phyloP scores from a whole-genome alignment of 37 sponge, comb jelly and placozoan genomes.

The Halichondria panicea region DNA sequence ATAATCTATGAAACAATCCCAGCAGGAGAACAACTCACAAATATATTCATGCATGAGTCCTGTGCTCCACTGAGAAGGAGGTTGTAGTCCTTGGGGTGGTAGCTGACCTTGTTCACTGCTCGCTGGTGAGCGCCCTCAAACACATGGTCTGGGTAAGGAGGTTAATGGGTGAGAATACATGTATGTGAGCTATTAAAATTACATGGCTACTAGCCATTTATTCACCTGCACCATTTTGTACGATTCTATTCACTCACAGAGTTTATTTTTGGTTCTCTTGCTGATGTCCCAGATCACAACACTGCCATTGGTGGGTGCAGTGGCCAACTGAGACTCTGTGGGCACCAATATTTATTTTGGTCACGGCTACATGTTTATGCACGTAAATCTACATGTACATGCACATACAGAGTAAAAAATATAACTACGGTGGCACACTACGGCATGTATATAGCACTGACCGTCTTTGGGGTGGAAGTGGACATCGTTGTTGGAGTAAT shows the following conservation, averaged over 20 bases:
- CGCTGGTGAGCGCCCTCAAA: constrained; percentile 76
- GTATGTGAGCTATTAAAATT: neutral
- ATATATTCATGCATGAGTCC: constrained; percentile 59
- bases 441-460: too few relatives aligned
- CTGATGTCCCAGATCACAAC: constrained; percentile 81
- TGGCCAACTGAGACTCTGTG: constrained; percentile 60
- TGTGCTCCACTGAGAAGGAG: constrained; percentile 83
- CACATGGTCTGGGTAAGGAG: constrained; percentile 60
- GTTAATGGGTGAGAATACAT: neutral
- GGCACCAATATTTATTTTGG: neutral
- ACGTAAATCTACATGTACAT: neutral
- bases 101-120: constrained; percentile 77
- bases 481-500: constrained; percentile 71
- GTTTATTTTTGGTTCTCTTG: constrained; percentile 45
- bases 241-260: constrained; percentile 13
- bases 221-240: neutral
- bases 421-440: constrained; percentile 43
- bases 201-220: neutral
- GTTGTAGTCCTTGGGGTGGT: constrained; percentile 63
- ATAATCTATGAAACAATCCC: constrained; percentile 4
- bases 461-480: constrained; percentile 81
- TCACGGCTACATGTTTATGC: neutral
- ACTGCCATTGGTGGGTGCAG: constrained; percentile 82
- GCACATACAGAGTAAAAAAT: constrained; percentile 15
- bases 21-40: constrained; percentile 56